Evolutionary conservation across 2,888 invertebrate genomes (phyloP).

Genomic region (Heliconius hortense): DNA sequence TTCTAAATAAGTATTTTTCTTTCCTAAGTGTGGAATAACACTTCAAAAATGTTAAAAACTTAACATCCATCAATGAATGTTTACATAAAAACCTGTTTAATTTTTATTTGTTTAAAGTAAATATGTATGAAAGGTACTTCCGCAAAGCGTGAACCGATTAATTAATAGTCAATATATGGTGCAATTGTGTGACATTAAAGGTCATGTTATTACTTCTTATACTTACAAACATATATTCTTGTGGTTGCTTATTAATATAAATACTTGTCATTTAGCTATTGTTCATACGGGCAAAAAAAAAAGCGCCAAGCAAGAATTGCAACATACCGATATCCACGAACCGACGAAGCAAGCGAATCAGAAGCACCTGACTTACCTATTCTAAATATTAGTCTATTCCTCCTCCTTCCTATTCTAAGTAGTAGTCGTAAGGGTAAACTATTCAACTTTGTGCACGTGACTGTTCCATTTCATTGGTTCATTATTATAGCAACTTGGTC

Average conservation of each 20-base stretch:
- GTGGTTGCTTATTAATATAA: too few relatives aligned
- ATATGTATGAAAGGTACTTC: background rate
- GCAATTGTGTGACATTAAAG: constrained; percentile 5
- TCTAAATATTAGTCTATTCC: constrained; percentile 31
- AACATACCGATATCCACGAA: background rate
- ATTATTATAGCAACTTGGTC: constrained; percentile 35
- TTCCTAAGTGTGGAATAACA: too few relatives aligned
- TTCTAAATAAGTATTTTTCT: too few relatives aligned
- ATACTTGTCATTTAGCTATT: background rate
- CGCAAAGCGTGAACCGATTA: background rate
- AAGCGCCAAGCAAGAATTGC: background rate
- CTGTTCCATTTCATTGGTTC: constrained; percentile 38
- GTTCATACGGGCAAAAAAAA: background rate
- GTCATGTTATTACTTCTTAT: background rate
- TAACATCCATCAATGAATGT: background rate
- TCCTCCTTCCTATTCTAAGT: too few relatives aligned
- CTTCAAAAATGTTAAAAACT: too few relatives aligned
- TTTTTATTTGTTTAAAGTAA: background rate
- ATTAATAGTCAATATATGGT: background rate
- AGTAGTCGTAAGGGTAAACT: constrained; percentile 31
- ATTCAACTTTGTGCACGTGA: constrained; percentile 38
- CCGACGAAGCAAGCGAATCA: too few relatives aligned
- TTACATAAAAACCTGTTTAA: background rate
- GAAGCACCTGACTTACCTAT: background rate
- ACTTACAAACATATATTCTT: background rate